These are phyloP conservation scores for Parochlus steinenii DNA, from an alignment of 2,888 invertebrate species.

Conservation along the genomic window DNA sequence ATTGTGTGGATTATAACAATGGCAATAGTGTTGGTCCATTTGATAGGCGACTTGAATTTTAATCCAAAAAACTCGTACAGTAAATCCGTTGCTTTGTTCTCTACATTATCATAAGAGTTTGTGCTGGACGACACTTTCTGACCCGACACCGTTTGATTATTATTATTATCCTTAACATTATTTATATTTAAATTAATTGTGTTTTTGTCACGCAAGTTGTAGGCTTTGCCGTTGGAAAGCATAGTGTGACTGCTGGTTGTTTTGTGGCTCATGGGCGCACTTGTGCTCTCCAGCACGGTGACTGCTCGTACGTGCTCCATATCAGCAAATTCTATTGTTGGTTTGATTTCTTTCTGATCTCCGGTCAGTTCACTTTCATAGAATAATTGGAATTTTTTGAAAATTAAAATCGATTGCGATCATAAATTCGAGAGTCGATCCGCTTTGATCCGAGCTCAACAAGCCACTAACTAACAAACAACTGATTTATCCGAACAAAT, in stretches of 20 bases:
- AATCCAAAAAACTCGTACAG: slow-evolving; percentile 14
- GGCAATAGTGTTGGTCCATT: slow-evolving; percentile 42
- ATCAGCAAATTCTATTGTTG: no score
- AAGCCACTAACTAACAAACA: no score
- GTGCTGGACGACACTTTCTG: slow-evolving; percentile 8
- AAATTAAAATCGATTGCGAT: no score
- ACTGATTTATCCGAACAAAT: no score
- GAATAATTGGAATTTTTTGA: no score
- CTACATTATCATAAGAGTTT: no score
- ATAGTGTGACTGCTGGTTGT: background rate
- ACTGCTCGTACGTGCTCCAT: slow-evolving; percentile 12
- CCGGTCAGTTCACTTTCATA: no score
- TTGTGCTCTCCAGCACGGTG: slow-evolving; percentile 9
- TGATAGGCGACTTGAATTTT: slow-evolving; percentile 41
- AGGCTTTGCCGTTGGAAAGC: no score
- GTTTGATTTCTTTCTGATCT: no score
- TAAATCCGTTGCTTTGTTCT: background rate
- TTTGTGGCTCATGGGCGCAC: background rate
- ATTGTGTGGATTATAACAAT: slow-evolving; percentile 36
- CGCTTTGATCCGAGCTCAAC: no score
- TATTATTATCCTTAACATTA: slow-evolving; percentile 11
- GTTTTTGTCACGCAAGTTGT: background rate
- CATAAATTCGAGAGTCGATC: no score
- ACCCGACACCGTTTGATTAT: slow-evolving; percentile 3
- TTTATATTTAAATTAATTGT: slow-evolving; percentile 5